Evolutionary conservation across 2,888 invertebrate genomes (phyloP), one percentile per base, ranked within the genome.

Genomic region (Troides oblongomaculatus): DNA sequence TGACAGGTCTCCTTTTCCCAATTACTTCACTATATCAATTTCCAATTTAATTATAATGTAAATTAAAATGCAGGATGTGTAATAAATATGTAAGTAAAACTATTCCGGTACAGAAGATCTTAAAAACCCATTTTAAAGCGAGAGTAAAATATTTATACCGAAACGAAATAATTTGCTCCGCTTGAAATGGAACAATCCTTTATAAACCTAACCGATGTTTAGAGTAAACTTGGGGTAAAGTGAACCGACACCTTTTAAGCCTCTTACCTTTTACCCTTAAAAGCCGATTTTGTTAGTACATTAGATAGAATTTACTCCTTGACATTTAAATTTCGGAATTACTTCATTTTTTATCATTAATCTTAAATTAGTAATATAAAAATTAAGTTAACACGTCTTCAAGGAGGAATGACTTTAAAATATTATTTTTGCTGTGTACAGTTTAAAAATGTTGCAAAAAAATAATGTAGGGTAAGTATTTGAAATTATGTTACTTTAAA

Each of bases 181-280:
- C 56, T 61, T 23, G 23, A 61, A 64, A 56, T 25, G 60, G 60
- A 59, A 56, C 43, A 64, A 56, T 64, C 43, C 53, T 25, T 56
- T 60, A 60, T 64, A 68, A 69, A 64, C 43, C 69, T 64, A 65
- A 68, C 61, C 30, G 61, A 30, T 50, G 61, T 61, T 61, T 62
- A 25, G 30, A 66, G 46, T 53, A 57, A 61, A 39, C 64, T 69
- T 64, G 57, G 46, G 69, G 69, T 69, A 61, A 69, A 69, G 59
- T 69, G 69, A 65, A 69, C 56, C 69, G 60, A 69, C 69, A 69
- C 69, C 64, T 69, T 64, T 50, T 62, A 69, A 65, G 57, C 69
- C 64, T 69, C 69, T 69, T 65, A 65, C 64, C 64, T 69, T 64
- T 58, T 64, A 68, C 68, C 68, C 39, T 64, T 12, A 68, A 63